These are phyloP conservation scores for Tenebrosternarchus preto DNA, from an alignment of 2,113 vertebrate genomes.

Conservation along the genomic window DNA sequence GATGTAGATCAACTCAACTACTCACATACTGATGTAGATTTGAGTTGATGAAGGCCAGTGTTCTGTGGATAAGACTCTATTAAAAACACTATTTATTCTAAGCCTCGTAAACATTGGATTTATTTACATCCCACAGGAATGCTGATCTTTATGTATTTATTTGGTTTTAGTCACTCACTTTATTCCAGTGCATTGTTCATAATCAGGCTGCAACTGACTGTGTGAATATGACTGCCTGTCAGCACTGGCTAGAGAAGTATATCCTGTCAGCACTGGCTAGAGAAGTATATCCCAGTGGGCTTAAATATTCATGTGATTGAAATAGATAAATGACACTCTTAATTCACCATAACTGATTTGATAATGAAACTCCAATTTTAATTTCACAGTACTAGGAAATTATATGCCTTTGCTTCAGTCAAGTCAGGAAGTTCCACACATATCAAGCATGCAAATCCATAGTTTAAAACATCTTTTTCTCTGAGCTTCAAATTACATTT, in stretches of 20 bases:
- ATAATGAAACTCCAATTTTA: conserved; percentile 68
- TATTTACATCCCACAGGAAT: neutral
- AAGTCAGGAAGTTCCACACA: conserved; percentile 33
- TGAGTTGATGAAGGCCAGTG: neutral
- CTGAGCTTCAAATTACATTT: conserved; percentile 43
- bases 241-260: conserved; percentile 53
- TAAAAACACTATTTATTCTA: neutral
- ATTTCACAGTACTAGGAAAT: conserved; percentile 71
- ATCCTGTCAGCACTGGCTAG: conserved; percentile 54
- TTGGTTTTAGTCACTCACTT: conserved; percentile 55
- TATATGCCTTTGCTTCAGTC: conserved; percentile 59
- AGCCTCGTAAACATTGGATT: neutral
- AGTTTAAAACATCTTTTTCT: conserved; percentile 32
- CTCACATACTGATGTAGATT: no score
- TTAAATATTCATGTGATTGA: conserved; percentile 70
- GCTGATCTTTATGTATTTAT: conserved; percentile 14
- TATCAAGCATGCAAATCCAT: conserved; percentile 44
- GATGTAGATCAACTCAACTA: no score
- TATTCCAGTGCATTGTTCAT: conserved; percentile 52
- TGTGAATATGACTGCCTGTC: conserved; percentile 64
- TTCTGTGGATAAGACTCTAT: neutral
- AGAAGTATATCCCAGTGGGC: conserved; percentile 56
- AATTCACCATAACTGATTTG: conserved; percentile 74
- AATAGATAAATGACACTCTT: conserved; percentile 70
- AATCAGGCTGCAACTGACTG: conserved; percentile 68